phyloP scores from a whole-genome alignment of 2,888 invertebrate genomes.

The Dorcus parallelipipedus region DNA sequence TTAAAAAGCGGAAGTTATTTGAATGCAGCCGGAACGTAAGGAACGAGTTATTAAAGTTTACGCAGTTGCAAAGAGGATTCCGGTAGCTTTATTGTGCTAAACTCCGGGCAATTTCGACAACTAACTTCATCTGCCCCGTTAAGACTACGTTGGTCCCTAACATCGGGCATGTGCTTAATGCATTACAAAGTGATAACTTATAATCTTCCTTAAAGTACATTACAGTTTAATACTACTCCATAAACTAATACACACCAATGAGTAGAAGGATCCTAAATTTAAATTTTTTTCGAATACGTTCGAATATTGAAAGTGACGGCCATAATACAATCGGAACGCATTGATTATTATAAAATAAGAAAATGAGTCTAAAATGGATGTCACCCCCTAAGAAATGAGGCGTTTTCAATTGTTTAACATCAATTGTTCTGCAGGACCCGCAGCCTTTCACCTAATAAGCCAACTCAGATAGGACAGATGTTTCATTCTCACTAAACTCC shows the following conservation, averaged over 20 bases:
- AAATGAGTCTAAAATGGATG: no score
- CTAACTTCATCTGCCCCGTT: conserved; percentile 12
- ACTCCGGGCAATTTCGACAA: conserved; percentile 11
- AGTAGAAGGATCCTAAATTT: neutral
- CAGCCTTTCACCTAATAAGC: no score
- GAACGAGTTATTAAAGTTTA: conserved; percentile 4
- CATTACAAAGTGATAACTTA: conserved; percentile 14
- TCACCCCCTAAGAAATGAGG: no score
- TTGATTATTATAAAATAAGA: no score
- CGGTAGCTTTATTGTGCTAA: conserved; percentile 10
- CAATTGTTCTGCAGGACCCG: no score
- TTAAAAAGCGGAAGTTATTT: conserved; percentile 14
- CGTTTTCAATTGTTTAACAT: no score
- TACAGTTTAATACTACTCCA: conserved; percentile 12
- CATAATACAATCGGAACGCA: no score
- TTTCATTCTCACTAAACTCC: no score
- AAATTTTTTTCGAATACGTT: no score
- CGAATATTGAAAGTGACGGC: no score
- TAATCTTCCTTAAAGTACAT: conserved; percentile 9
- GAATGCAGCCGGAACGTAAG: conserved; percentile 7
- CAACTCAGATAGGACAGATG: no score
- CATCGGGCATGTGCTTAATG: conserved; percentile 10
- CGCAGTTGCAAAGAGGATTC: conserved; percentile 12
- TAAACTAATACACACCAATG: conserved; percentile 5
- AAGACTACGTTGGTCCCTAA: conserved; percentile 8